Evolutionary conservation across 2,797 vertebrate species (phyloP).

Genomic region (Spinus olivaceus): DNA sequence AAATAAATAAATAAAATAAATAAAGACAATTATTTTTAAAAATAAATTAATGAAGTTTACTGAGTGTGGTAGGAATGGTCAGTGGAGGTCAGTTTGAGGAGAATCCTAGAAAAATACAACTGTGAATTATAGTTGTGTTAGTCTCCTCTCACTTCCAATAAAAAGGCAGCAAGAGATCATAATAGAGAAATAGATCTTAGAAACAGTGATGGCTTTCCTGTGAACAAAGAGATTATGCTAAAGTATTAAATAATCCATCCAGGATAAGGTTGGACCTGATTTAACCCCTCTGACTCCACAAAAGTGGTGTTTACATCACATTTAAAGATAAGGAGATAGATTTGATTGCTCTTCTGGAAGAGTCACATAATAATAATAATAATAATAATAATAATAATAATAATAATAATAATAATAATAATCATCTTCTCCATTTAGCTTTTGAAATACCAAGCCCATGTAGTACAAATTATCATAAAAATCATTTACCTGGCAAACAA

Average conservation of each 20-base stretch:
- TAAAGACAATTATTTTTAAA: not conserved
- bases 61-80: not conserved
- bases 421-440: not conserved
- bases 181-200: not conserved
- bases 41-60: not conserved
- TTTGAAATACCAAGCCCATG: not conserved
- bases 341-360: not conserved
- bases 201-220: not conserved
- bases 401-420: not conserved
- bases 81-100: not conserved
- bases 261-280: not conserved
- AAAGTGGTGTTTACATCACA: not conserved
- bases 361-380: not conserved
- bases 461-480: not conserved
- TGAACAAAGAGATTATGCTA: not conserved
- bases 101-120: not conserved
- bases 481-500: not conserved
- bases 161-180: not conserved
- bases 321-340: not conserved
- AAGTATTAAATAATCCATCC: not conserved
- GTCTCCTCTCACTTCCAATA: not conserved
- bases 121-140: not conserved
- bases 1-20: too few relatives aligned
- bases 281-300: not conserved
- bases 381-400: too few relatives aligned